These are phyloP conservation scores for Maconellicoccus hirsutus DNA, from an alignment of 1,140 invertebrate genomes.

Conservation along the genomic window DNA sequence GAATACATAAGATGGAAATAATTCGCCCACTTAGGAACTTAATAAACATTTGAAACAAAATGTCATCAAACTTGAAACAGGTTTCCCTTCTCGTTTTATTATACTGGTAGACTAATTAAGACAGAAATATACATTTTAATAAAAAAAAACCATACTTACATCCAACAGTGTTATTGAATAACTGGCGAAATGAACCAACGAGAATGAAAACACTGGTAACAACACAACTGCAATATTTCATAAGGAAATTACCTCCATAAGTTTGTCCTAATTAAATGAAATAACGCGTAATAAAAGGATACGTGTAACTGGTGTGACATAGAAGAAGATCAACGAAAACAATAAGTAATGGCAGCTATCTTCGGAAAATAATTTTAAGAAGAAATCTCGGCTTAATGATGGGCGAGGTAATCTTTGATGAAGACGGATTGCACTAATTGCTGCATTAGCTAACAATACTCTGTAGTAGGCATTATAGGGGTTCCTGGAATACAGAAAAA, in stretches of 20 bases:
- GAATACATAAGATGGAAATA: neutral
- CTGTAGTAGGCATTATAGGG: slow-evolving; percentile 79
- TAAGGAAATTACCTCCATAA: slow-evolving; percentile 25
- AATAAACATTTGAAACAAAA: neutral
- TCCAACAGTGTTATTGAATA: slow-evolving; percentile 79
- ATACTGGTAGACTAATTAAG: slow-evolving; percentile 21
- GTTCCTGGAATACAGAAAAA: slow-evolving; percentile 44
- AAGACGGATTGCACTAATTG: slow-evolving; percentile 80
- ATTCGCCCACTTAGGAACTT: neutral
- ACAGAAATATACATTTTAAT: slow-evolving; percentile 18
- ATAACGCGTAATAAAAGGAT: slow-evolving; percentile 46
- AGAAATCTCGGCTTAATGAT: slow-evolving; percentile 65
- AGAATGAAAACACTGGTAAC: slow-evolving; percentile 78
- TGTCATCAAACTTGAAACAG: neutral
- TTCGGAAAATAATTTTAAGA: slow-evolving; percentile 65
- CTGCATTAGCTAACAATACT: slow-evolving; percentile 79
- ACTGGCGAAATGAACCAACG: slow-evolving; percentile 77
- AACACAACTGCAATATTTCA: slow-evolving; percentile 57
- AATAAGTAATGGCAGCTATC: slow-evolving; percentile 95
- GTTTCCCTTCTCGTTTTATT: slow-evolving; percentile 28
- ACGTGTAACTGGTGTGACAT: slow-evolving; percentile 74
- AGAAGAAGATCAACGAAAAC: slow-evolving; percentile 87
- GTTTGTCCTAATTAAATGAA: neutral
- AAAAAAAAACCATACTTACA: slow-evolving; percentile 50
- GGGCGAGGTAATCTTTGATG: slow-evolving; percentile 82